Evolutionary conservation across 2,797 vertebrate species (phyloP), one percentile per base, ranked within the genome.

Genomic region (Agapornis canus): DNA sequence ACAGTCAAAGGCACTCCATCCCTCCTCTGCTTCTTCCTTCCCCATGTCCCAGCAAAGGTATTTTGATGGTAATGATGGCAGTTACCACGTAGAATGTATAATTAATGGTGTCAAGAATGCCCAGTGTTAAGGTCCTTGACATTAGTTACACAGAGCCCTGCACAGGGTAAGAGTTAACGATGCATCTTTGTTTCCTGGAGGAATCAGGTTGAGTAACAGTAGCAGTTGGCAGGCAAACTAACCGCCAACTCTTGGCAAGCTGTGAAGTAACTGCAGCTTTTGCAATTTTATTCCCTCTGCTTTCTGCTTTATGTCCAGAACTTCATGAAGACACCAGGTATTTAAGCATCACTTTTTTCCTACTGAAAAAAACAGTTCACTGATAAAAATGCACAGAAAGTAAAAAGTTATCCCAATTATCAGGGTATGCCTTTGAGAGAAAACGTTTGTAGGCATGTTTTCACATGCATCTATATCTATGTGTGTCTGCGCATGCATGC

Each of bases 161-260:
- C 23, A 19, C 10, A 10, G 5, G 26, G 18, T 17, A 61, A 70
- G 90, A 89, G 43, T 43, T 75, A 90, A 31, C 0, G 0, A 10
- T 9, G 12, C 31, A 12, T 42, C 54, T 79, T 83, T 35, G 16
- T 23, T 86, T 90, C 89, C 73, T 82, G 39, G 49, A 70, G 78
- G 86, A 92, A 72, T 95, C 42, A 20, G 19, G 29, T 91, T 96
- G 76, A 72, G 92, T 39, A 94, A 96, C 17, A 52, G 7, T 19
- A 71, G 29, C 95, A 64, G 89, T 91, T 66, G 40, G 59, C 14
- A 49, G 60, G 64, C 68, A 82, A 81, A 7, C 11, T 45, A 80
- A 90, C 95, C 91, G 5, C 96, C 57, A 75, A 81, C 48, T 31
- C 76, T 61, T 89, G 89, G 69, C 79, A 77, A 91, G 40, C 22